Conservation (phyloP, 2,797 vertebrate genomes). For the Hippopotamyrus pictus region DNA sequence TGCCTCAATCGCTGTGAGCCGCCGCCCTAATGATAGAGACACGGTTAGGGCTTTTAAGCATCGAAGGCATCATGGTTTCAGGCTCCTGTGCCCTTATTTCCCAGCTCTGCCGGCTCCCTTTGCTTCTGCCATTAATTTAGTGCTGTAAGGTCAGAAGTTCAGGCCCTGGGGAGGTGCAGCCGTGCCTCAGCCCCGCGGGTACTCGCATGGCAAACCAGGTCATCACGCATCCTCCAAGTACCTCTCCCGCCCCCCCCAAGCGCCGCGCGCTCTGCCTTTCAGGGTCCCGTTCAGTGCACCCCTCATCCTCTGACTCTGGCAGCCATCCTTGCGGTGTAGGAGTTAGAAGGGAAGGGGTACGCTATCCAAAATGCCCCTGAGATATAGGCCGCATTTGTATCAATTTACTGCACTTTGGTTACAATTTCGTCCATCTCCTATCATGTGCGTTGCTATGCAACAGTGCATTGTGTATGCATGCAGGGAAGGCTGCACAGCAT, state of each 20-base stretch:
- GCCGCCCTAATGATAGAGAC: not conserved
- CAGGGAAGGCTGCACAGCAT: not conserved
- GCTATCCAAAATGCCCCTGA: not conserved
- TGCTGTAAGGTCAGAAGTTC: not conserved
- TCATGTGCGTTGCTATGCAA: slow-evolving; percentile 27
- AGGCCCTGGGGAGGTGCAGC: not conserved
- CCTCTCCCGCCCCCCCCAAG: not conserved
- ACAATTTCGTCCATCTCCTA: slow-evolving; percentile 17
- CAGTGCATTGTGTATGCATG: not conserved
- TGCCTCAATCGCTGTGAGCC: not conserved
- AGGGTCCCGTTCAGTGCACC: not conserved
- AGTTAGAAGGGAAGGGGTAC: not conserved
- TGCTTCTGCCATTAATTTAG: not conserved
- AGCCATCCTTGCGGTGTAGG: not conserved
- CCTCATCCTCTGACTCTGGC: not conserved
- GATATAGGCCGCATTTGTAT: not conserved
- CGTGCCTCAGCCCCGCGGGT: not conserved
- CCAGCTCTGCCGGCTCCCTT: not conserved
- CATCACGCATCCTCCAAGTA: not conserved
- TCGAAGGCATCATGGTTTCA: not conserved
- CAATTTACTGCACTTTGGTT: slow-evolving; percentile 15
- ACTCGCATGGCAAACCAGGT: not conserved
- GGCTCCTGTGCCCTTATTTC: not conserved
- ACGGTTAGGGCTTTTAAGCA: not conserved
- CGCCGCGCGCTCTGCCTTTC: not conserved